A percentile compares a stretch with the other conserved stretches of the same genome.
These are phyloP conservation scores for Alca torda DNA, from an alignment of 2,797 vertebrate genomes.

Conservation along the genomic window DNA sequence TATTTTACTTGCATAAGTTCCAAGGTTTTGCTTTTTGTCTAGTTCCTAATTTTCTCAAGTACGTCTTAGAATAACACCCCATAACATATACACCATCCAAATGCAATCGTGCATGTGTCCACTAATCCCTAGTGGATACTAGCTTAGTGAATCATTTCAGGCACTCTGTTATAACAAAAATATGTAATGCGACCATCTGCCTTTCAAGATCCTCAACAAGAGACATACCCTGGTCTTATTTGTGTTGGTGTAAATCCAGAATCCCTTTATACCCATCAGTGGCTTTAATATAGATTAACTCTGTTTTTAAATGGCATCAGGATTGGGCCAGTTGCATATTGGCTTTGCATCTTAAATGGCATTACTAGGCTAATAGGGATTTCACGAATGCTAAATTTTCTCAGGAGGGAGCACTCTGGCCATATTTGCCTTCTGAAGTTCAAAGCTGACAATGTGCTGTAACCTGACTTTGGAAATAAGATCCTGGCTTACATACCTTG, in stretches of 20 bases:
- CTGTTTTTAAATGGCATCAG: background rate
- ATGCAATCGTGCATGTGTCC: background rate
- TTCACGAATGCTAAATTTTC: background rate
- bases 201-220: background rate
- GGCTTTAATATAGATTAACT: background rate
- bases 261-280: background rate
- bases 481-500: rapidly evolving
- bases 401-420: background rate
- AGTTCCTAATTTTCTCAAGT: background rate
- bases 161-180: background rate
- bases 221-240: background rate
- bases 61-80: background rate
- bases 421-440: background rate
- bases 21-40: background rate
- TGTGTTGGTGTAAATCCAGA: background rate
- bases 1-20: background rate
- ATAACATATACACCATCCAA: background rate
- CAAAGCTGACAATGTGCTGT: background rate
- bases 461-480: background rate
- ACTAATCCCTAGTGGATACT: background rate
- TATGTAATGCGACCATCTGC: background rate
- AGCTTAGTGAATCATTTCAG: background rate
- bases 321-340: background rate
- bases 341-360: background rate
- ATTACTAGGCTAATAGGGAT: background rate